Base-by-base conservation (phyloP, 2,888 invertebrate species). In the Xestoiulus laeticollis region DNA sequence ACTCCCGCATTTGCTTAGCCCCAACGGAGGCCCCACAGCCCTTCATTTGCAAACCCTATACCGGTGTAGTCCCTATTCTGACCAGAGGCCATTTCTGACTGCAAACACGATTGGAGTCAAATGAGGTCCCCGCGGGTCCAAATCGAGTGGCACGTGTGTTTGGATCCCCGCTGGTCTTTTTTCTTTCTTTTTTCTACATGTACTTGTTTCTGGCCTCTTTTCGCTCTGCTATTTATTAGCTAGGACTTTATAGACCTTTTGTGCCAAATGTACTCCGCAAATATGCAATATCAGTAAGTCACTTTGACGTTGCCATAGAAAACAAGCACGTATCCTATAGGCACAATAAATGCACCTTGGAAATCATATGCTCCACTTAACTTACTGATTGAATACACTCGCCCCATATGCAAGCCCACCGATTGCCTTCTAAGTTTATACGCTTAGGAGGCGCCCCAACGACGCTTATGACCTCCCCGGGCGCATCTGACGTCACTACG, bases 231-330 rank as follows among this genome's bases (percentile, higher is more conserved):
- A 59, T 59, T 59, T 59, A 59, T 59, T 59, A 59, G 59, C 59
- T 0, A 22, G 59, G 59, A 59, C 22, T 59, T 59, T 59, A 59
- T 59, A 59, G 59, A 22, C 59, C 59, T 59, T 59, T 59, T 59
- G 59, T 6, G 59, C 59, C 22, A 59, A 22, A 59, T 59, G 59
- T 59, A 59, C 59, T 59, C 22, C 59, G 59, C 59, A 59, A 59
- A 59, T 59, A 59, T 59, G 59, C 59, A 59, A 59, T 59, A 59
- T 59, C 59, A 59, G 59, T 59, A 59, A 59, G 59, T 59, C 59
- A 59, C 59, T 59, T 59, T 59, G 59, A 59, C 59, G 59, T 59
- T 59, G 59, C 22, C 59, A 59, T 59, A 59, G 59, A 59, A 59
- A 22, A 22, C 59, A 59, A 48, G 19, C 53, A 53, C 59, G 22